Conservation (phyloP, 2,113 vertebrate genomes). For the Cottus gobio region DNA sequence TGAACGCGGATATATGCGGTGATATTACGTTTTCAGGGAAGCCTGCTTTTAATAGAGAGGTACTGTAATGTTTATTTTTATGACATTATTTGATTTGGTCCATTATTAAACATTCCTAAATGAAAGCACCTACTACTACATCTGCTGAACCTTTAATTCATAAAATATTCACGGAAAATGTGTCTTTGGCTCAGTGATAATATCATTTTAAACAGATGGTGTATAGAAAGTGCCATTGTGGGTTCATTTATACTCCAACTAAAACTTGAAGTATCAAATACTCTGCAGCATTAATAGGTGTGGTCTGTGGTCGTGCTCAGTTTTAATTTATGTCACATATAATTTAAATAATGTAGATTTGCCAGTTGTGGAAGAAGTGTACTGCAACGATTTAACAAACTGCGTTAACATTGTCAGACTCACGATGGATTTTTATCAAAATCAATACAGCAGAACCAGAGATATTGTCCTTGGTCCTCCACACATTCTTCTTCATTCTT, state of each 20-base stretch:
- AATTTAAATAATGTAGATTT: neutral
- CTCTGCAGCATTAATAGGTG: neutral
- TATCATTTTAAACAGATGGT: constrained; percentile 24
- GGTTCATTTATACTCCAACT: neutral
- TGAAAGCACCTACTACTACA: no score
- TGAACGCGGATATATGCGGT: constrained; percentile 49
- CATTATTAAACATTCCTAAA: constrained; percentile 60
- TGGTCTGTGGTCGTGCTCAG: neutral
- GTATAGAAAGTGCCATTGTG: constrained; percentile 13
- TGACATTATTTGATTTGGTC: constrained; percentile 61
- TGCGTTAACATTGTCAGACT: neutral
- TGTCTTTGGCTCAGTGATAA: constrained; percentile 28
- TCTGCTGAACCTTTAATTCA: constrained; percentile 47
- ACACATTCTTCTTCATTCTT: neutral
- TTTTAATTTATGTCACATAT: neutral
- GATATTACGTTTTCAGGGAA: constrained; percentile 69
- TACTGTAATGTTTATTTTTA: constrained; percentile 63
- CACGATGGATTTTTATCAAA: neutral
- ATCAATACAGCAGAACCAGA: neutral
- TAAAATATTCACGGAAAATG: constrained; percentile 68
- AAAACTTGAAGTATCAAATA: neutral
- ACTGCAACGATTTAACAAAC: neutral
- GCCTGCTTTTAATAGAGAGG: constrained; percentile 55
- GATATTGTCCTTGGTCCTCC: neutral
- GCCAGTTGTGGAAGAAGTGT: neutral